phyloP scores from a whole-genome alignment of 2,113 vertebrate species.

The Hemibagrus wyckioides region DNA sequence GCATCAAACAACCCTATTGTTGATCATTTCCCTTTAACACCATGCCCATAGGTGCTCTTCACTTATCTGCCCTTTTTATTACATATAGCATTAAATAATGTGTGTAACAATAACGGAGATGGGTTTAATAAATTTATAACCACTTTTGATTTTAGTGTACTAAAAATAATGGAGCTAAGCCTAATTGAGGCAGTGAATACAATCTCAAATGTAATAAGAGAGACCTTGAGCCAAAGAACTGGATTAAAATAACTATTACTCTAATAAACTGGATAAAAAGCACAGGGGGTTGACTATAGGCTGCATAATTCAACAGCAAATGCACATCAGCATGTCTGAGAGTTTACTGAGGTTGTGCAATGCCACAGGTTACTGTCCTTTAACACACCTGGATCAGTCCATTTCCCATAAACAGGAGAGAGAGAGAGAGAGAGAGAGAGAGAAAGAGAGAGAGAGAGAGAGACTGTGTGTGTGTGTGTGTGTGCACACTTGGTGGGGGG shows the following conservation, averaged over 20 bases:
- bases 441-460: too few relatives aligned
- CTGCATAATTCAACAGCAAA: constrained; percentile 37
- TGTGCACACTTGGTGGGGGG: constrained; percentile 25
- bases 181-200: not conserved
- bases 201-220: constrained; percentile 59
- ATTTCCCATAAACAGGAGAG: constrained; percentile 57
- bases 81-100: not conserved
- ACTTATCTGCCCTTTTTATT: not conserved
- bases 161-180: constrained; percentile 31
- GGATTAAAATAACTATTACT: constrained; percentile 77
- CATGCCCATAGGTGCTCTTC: not conserved
- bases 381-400: constrained; percentile 67
- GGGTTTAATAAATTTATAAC: not conserved
- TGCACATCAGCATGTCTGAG: not conserved
- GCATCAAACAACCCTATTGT: not conserved
- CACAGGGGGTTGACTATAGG: constrained; percentile 69
- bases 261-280: constrained; percentile 67
- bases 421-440: too few relatives aligned
- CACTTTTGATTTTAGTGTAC: not conserved
- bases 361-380: constrained; percentile 67
- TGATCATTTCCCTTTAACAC: not conserved
- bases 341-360: constrained; percentile 54
- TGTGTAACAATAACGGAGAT: not conserved
- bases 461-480: not conserved
- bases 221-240: constrained; percentile 68